These are phyloP conservation scores for Peromyscus melanophrys DNA, from an alignment of 2,797 vertebrate species.

Conservation along the genomic window DNA sequence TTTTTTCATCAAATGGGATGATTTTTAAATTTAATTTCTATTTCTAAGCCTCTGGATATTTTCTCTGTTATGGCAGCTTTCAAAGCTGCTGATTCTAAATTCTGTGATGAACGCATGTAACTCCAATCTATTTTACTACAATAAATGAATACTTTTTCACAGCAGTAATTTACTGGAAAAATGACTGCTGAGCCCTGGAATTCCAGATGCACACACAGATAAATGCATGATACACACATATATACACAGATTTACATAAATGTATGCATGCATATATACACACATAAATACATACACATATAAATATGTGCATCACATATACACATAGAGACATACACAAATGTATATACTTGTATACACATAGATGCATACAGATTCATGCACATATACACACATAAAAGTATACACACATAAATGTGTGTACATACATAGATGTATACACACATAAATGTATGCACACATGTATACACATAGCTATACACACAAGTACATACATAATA, in stretches of 20 bases:
- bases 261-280: background rate
- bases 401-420: background rate
- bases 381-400: background rate
- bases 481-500: background rate
- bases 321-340: background rate
- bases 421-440: background rate
- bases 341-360: background rate
- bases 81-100: background rate
- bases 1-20: background rate
- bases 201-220: background rate
- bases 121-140: background rate
- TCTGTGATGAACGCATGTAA: background rate
- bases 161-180: background rate
- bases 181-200: background rate
- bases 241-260: background rate
- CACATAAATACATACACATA: background rate
- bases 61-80: background rate
- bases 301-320: background rate
- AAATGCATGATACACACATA: background rate
- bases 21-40: background rate
- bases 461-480: background rate
- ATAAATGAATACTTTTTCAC: accelerated
- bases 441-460: background rate
- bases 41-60: background rate
- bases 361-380: background rate